Conservation (phyloP, 53 echinoderm and acorn worm genomes). For the Astropecten irregularis region DNA sequence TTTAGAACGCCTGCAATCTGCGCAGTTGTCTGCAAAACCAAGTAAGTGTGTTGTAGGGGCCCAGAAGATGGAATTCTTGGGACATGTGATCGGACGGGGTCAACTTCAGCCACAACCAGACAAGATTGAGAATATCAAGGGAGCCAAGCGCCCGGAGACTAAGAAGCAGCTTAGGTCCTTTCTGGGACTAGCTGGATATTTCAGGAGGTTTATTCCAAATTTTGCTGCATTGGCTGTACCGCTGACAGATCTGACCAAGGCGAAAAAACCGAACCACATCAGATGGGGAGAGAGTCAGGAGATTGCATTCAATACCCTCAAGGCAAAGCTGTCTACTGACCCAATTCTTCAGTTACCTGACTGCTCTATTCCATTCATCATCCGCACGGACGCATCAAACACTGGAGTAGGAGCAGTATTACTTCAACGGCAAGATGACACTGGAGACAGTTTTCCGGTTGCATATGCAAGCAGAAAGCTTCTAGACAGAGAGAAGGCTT, state of each 20-base stretch:
- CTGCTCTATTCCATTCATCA: conserved; percentile 7
- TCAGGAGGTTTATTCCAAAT: conserved; percentile 39
- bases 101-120: conserved; percentile 15
- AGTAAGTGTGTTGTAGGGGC: conserved; percentile 30
- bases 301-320: neutral
- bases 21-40: conserved; percentile 28
- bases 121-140: conserved; percentile 21
- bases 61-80: conserved; percentile 6
- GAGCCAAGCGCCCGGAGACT: conserved; percentile 25
- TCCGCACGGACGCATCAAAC: conserved; percentile 33
- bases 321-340: neutral
- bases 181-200: conserved; percentile 38
- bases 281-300: conserved; percentile 9
- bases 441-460: neutral
- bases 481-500: neutral
- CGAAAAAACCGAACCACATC: neutral
- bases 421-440: neutral
- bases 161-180: conserved; percentile 41
- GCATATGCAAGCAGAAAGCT: conserved; percentile 30
- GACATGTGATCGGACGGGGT: conserved; percentile 28
- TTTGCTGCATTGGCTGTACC: conserved; percentile 33
- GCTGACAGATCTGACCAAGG: conserved; percentile 16
- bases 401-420: conserved; percentile 8
- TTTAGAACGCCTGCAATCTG: neutral
- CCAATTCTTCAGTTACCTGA: conserved; percentile 30